A percentile compares a stretch with the other conserved stretches of the same genome.
Evolutionary conservation across 2,888 invertebrate species (phyloP).

Genomic region (Stratiomys singularior): DNA sequence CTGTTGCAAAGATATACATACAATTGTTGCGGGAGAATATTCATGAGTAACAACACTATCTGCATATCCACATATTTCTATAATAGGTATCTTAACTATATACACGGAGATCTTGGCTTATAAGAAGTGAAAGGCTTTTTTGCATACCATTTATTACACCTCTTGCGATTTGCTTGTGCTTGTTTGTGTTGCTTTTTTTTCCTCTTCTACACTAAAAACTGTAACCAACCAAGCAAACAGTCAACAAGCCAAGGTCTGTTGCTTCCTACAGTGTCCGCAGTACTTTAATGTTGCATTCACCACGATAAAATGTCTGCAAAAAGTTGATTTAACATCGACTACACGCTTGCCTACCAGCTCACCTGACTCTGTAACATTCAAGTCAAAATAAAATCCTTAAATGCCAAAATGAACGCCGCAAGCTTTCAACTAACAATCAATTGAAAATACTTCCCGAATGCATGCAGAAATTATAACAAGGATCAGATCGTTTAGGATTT

Average conservation of each 20-base stretch:
- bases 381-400: too few relatives aligned
- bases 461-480: too few relatives aligned
- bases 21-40: neutral
- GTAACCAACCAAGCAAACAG: neutral
- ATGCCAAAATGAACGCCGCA: too few relatives aligned
- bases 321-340: neutral
- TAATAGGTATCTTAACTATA: too few relatives aligned
- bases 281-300: neutral
- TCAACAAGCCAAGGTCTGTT: neutral
- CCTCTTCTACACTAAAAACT: neutral
- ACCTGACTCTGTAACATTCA: too few relatives aligned
- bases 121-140: slow-evolving; percentile 6
- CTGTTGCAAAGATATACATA: too few relatives aligned
- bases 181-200: neutral
- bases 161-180: neutral
- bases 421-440: too few relatives aligned
- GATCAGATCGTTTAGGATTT: too few relatives aligned
- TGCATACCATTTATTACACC: slow-evolving; percentile 6
- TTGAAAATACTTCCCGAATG: too few relatives aligned
- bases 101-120: neutral
- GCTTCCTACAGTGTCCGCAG: neutral
- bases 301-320: neutral
- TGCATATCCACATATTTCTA: neutral
- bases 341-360: too few relatives aligned
- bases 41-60: neutral